phyloP scores from a whole-genome alignment of 2,888 invertebrate species.

The Drosophila mimetica region DNA sequence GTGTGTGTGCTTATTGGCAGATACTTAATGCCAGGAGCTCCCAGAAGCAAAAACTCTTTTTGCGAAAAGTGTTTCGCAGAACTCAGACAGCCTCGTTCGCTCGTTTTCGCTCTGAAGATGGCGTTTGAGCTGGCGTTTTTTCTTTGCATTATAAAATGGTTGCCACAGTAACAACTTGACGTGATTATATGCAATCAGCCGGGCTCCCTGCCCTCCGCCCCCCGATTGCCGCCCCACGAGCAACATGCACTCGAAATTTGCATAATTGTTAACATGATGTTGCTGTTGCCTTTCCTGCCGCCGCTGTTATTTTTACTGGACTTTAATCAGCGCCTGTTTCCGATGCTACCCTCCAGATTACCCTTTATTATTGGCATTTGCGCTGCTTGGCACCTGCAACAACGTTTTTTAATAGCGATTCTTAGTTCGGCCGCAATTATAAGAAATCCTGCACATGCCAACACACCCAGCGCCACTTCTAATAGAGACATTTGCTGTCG shows the following conservation, averaged over 20 bases:
- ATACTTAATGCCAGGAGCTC: conserved; percentile 24
- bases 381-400: conserved; percentile 67
- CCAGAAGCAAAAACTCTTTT: conserved; percentile 1
- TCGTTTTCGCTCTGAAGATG: conserved; percentile 65
- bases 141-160: conserved; percentile 64
- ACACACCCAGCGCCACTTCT: conserved; percentile 32
- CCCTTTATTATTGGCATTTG: conserved; percentile 59
- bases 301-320: conserved; percentile 52
- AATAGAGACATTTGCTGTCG: conserved; percentile 68
- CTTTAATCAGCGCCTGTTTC: conserved; percentile 62
- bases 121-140: conserved; percentile 57
- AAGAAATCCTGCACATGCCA: conserved; percentile 35
- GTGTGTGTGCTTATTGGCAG: conserved; percentile 19
- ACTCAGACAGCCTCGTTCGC: conserved; percentile 62
- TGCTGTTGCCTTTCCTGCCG: conserved; percentile 58
- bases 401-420: conserved; percentile 57
- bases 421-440: conserved; percentile 36
- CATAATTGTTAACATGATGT: conserved; percentile 83
- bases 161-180: conserved; percentile 70
- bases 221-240: conserved; percentile 29
- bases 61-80: conserved; percentile 60
- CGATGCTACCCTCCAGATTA: conserved; percentile 28
- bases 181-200: conserved; percentile 82
- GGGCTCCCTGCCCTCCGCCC: conserved; percentile 22
- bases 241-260: conserved; percentile 80